Conservation (phyloP, 1,140 invertebrate genomes). For the Cydia strobilella region DNA sequence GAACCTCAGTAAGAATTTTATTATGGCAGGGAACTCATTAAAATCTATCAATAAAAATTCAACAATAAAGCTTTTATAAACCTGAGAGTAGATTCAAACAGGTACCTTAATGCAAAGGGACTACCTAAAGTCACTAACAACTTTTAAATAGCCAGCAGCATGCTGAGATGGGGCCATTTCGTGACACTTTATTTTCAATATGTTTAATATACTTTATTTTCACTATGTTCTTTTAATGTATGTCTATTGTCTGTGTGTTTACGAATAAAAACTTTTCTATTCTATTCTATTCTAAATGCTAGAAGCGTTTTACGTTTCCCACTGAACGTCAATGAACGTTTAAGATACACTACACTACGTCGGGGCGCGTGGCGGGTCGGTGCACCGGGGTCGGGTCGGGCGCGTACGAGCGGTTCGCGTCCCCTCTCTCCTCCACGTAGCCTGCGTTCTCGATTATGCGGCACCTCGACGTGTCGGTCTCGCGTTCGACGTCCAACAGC, state of each 20-base stretch:
- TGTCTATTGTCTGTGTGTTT: too few species aligned
- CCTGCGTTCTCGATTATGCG: slow-evolving; percentile 78
- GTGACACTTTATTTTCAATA: too few species aligned
- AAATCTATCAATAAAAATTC: slow-evolving; percentile 72
- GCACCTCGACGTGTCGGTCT: slow-evolving; percentile 64
- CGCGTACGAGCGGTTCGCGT: slow-evolving; percentile 71
- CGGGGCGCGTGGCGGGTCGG: slow-evolving; percentile 51
- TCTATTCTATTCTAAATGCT: too few species aligned
- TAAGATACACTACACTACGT: slow-evolving; percentile 64
- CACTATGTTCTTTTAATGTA: too few species aligned
- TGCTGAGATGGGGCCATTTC: too few species aligned
- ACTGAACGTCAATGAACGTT: slow-evolving; percentile 62
- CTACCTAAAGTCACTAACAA: slow-evolving; percentile 68
- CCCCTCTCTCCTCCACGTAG: slow-evolving; percentile 70
- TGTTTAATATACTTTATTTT: too few species aligned
- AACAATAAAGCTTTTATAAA: slow-evolving; percentile 78
- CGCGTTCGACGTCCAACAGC: slow-evolving; percentile 65
- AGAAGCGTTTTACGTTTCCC: slow-evolving; percentile 78
- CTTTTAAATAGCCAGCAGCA: too few species aligned
- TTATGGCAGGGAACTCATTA: slow-evolving; percentile 69
- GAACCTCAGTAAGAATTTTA: slow-evolving; percentile 53
- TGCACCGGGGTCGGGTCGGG: slow-evolving; percentile 73
- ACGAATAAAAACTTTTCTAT: too few species aligned
- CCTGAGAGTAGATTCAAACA: slow-evolving; percentile 73
- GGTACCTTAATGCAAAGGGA: slow-evolving; percentile 66